These are phyloP conservation scores for Microcebus murinus DNA, from an alignment of 2,113 vertebrate genomes.

Conservation along the genomic window DNA sequence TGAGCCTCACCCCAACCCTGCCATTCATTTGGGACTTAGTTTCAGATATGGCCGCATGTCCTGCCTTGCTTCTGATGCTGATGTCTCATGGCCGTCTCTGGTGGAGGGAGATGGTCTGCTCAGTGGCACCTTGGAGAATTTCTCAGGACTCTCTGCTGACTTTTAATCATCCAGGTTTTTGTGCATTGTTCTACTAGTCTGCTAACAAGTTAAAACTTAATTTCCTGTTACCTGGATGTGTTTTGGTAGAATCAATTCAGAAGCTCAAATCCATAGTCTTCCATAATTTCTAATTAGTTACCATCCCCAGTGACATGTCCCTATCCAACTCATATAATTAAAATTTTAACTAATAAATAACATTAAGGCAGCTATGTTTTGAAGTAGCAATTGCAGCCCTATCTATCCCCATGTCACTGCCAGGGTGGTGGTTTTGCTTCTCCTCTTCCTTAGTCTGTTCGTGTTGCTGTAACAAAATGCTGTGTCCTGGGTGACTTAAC, in stretches of 20 bases:
- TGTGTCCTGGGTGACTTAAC: neutral
- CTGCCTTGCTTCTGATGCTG: fast-evolving
- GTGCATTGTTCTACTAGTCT: neutral
- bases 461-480: neutral
- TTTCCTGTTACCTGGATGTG: conserved; percentile 62
- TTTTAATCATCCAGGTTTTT: neutral
- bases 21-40: neutral
- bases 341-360: conserved; percentile 81
- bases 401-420: neutral
- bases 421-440: fast-evolving
- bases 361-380: conserved; percentile 18
- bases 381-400: neutral
- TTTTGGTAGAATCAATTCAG: conserved; percentile 70
- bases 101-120: neutral
- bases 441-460: neutral
- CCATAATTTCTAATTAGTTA: conserved; percentile 81
- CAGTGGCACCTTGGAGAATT: fast-evolving
- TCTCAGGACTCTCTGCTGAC: neutral
- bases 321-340: conserved; percentile 82
- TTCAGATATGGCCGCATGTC: fast-evolving
- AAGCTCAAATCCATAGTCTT: conserved; percentile 74
- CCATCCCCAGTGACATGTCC: conserved; percentile 77
- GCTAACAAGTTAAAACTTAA: conserved; percentile 51
- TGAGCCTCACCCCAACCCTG: no score
- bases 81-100: fast-evolving